Evolutionary conservation across 1,140 invertebrate genomes (phyloP).

Genomic region (Armadillidium nasatum): DNA sequence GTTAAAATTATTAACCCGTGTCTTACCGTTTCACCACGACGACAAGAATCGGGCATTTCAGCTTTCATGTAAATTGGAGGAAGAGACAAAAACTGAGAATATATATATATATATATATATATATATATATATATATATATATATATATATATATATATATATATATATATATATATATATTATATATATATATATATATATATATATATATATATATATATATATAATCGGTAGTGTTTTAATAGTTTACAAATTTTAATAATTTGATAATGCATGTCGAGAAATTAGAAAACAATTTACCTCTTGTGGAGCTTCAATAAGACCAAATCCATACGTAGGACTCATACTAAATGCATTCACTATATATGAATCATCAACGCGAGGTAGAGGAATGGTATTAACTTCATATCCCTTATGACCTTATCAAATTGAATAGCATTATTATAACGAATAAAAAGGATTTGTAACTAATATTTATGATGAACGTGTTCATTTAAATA

Average conservation of each 20-base stretch:
- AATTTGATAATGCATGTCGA: too few relatives aligned
- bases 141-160: conserved; percentile 20
- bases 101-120: conserved; percentile 7
- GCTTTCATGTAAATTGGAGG: conserved; percentile 43
- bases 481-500: too few relatives aligned
- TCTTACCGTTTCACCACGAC: conserved; percentile 43
- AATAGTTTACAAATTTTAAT: too few relatives aligned
- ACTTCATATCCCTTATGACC: conserved; percentile 51
- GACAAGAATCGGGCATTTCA: conserved; percentile 45
- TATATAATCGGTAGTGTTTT: too few relatives aligned
- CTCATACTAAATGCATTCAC: conserved; percentile 54
- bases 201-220: too few relatives aligned
- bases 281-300: conserved; percentile 13
- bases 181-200: conserved; percentile 13
- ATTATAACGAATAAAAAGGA: too few relatives aligned
- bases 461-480: too few relatives aligned
- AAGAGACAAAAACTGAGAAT: conserved; percentile 39
- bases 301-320: conserved; percentile 42
- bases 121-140: conserved; percentile 23
- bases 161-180: conserved; percentile 15
- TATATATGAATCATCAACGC: conserved; percentile 51
- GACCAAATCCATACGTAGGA: conserved; percentile 50
- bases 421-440: background rate
- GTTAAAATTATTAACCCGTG: too few relatives aligned
- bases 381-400: conserved; percentile 49